Evolutionary conservation across 2,888 invertebrate genomes (phyloP), one percentile per base, ranked within the genome.

Genomic region (Pterostichus niger): DNA sequence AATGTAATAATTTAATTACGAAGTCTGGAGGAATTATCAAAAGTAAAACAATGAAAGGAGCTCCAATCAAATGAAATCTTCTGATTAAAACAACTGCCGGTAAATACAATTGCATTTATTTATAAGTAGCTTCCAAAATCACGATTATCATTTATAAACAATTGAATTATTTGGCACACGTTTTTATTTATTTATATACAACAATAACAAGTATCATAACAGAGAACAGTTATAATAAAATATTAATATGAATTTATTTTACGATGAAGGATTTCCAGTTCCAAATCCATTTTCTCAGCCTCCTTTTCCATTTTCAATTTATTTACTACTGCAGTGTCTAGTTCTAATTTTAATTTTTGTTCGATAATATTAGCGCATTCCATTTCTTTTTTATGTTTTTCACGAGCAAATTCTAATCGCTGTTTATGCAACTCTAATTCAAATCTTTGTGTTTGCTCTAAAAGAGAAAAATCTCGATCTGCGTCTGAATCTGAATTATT

Each of bases 1-100:
- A 96, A 90, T 95, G 95, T 31, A 96, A 94, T 90, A 92, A 93
- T 87, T 90, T 98, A 85, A 88, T 95, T 82, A 95, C 97, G 80
- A 90, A 93, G 78, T 92, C 92, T 86, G 97, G 96, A 35, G 96
- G 95, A 85, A 92, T 93, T 87, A 92, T 98, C 24, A 93, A 91
- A 61, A 94, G 95, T 86, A 94, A 94, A 89, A 92, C 93, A 78
- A 92, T 98, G 90, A 94, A 93, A 87, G 95, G 95, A 89, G 96
- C 95, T 85, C 94, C 96, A 33, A 97, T 98, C 85, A 97, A 96
- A 92, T 98, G 92, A 92, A 52, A n/a, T 68, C 5, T 71, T 0
- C 5, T 56, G 9, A 9, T 24, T 24, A 7, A 0, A 59, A 59
- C 59, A 64, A 64, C 64, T 64, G 64, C 35, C 64, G 64, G 24